phyloP scores from a whole-genome alignment of 2,797 vertebrate genomes.

The Hydrocynus forskahlii region DNA sequence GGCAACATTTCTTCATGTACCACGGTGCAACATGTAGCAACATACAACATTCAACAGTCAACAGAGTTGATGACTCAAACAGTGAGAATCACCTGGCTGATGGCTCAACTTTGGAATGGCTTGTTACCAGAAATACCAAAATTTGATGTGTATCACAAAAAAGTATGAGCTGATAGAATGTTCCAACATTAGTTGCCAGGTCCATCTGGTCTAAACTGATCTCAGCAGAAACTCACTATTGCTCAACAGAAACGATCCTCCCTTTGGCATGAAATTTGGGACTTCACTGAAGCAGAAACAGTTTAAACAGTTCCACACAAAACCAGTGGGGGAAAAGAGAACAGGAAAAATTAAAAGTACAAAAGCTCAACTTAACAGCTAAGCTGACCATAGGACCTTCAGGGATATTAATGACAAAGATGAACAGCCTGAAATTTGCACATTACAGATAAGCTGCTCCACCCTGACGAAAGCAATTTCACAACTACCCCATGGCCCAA shows the following conservation, averaged over 20 bases:
- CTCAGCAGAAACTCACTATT: slow-evolving; percentile 37
- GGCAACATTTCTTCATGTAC: too few species aligned
- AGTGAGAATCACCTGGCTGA: background rate
- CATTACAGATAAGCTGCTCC: background rate
- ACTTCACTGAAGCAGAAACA: slow-evolving; percentile 32
- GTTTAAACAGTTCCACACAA: slow-evolving; percentile 12
- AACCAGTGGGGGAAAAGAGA: slow-evolving; percentile 2
- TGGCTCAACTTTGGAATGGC: background rate
- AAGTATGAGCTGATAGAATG: background rate
- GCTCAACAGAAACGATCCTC: slow-evolving; percentile 47
- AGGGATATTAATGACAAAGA: background rate
- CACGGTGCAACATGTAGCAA: too few species aligned
- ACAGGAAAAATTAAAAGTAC: slow-evolving; percentile 56
- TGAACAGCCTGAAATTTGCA: background rate
- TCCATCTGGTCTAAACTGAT: background rate
- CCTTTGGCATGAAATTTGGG: slow-evolving; percentile 33
- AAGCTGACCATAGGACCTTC: background rate
- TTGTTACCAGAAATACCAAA: slow-evolving; percentile 5
- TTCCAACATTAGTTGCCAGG: slow-evolving; percentile 28
- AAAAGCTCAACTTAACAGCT: background rate
- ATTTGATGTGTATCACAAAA: background rate
- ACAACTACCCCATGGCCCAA: too few species aligned
- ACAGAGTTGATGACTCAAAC: too few species aligned
- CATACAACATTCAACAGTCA: too few species aligned
- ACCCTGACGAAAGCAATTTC: background rate